phyloP scores from a whole-genome alignment of 2,113 vertebrate genomes.

The Sylvia atricapilla region DNA sequence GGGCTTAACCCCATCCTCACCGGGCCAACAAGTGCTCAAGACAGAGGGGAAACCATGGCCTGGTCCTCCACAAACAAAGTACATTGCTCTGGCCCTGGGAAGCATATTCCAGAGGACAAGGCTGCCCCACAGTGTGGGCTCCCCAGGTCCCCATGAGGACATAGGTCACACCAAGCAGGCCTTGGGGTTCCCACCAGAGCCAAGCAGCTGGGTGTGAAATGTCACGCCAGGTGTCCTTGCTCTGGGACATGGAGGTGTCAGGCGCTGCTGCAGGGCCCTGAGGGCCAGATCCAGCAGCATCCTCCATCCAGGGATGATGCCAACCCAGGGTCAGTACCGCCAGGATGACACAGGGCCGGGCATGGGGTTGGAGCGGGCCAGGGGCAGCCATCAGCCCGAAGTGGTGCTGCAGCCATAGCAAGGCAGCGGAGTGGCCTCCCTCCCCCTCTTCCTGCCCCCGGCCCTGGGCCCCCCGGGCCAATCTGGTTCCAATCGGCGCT shows the following conservation, averaged over 20 bases:
- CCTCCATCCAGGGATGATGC: not conserved
- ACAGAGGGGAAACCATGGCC: not conserved
- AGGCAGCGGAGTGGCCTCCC: not conserved
- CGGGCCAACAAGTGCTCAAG: fast-evolving
- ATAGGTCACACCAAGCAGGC: fast-evolving
- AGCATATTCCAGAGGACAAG: not conserved
- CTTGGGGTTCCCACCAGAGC: not conserved
- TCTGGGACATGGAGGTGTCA: fast-evolving
- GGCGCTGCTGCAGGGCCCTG: fast-evolving
- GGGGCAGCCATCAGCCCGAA: not conserved
- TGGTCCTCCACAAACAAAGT: fast-evolving
- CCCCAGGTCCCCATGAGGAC: fast-evolving
- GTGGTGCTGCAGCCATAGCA: not conserved
- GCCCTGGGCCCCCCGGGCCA: slow-evolving; percentile 56
- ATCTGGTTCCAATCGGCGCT: slow-evolving; percentile 85
- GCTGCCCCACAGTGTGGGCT: not conserved
- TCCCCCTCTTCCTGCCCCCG: slow-evolving; percentile 44
- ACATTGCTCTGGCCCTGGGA: not conserved
- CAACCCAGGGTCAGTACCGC: fast-evolving
- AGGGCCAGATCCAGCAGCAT: not conserved
- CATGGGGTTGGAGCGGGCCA: fast-evolving
- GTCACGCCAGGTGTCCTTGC: fast-evolving
- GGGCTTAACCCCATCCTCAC: slow-evolving; percentile 34
- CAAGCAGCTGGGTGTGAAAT: not conserved
- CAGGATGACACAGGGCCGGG: not conserved